Evolutionary conservation across 2,888 invertebrate species (phyloP), one percentile per base, ranked within the genome.

Genomic region (Idaea straminata): DNA sequence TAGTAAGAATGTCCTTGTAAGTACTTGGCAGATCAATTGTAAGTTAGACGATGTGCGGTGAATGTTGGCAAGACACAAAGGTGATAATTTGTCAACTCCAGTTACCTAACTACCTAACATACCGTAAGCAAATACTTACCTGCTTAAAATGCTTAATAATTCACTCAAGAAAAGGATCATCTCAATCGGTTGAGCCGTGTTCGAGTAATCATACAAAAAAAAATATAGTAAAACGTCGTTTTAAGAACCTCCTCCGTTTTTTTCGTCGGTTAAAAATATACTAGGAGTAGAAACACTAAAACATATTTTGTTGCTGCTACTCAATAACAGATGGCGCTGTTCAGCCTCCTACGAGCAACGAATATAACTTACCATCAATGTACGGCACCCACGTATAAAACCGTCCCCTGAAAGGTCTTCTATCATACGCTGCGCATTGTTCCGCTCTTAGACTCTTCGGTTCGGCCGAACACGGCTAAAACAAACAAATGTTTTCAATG

Each of bases 381-480:
- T 96, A 97, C 5, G 96, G 96, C 69, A 96, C 94, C 97, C 97
- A 97, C 34, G 94, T 93, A 83, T 96, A 96, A 72, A 94, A 94
- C 72, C 94, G 93, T 61, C 96, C 96, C 79, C 95, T 95, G 83
- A 96, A 97, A 4, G 95, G 94, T 75, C 95, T 93, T 71, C 93
- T 93, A 84, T 97, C 96, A 82, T 95, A 97, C 5, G 93, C 89
- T 3, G 95, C 94, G 80, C 97, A 97, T 85, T 97, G 97, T 76
- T 95, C 95, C 61, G 94, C 93, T 63, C 97, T 94, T 80, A 95
- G 93, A 83, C 96, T 96, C 63, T 83, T 86, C 62, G 89, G 88
- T 65, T 91, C 93, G 47, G 89, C 90, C 0, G 94, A 91, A 88
- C 97, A 97, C 65, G 94, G 94, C 97, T 97, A 85, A 1, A 83